phyloP scores from a whole-genome alignment of 2,888 invertebrate genomes.

The Apomyelois bistriatella region DNA sequence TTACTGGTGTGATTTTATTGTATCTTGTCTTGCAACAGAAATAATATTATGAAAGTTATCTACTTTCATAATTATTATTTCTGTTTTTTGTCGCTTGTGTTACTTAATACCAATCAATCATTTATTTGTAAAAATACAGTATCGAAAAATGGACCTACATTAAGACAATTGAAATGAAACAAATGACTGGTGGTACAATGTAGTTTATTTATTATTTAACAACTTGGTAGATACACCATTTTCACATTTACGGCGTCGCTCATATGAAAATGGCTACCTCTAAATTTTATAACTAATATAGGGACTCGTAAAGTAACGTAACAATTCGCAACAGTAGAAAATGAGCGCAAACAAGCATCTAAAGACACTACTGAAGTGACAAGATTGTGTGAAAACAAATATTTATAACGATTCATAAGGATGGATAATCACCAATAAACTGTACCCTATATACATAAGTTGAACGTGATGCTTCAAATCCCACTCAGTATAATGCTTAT shows the following conservation, averaged over 20 bases:
- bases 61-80: too few relatives aligned
- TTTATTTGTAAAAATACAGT: too few relatives aligned
- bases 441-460: neutral
- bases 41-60: too few relatives aligned
- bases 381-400: constrained; percentile 19
- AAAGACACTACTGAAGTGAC: constrained; percentile 48
- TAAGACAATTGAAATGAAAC: constrained; percentile 42
- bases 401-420: constrained; percentile 29
- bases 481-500: too few relatives aligned
- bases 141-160: too few relatives aligned
- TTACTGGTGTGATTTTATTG: too few relatives aligned
- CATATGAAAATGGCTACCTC: constrained; percentile 76
- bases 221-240: constrained; percentile 79
- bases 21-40: too few relatives aligned
- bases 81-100: too few relatives aligned
- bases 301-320: constrained; percentile 64
- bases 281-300: constrained; percentile 78
- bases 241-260: constrained; percentile 61
- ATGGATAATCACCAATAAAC: neutral
- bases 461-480: too few relatives aligned
- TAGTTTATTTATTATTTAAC: constrained; percentile 83
- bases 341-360: constrained; percentile 57
- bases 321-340: constrained; percentile 63
- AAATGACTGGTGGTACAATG: constrained; percentile 82
- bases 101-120: too few relatives aligned